A percentile compares a stretch with the other conserved stretches of the same genome.
Conservation (phyloP, 2,113 vertebrate genomes). For the Gopherus flavomarginatus region DNA sequence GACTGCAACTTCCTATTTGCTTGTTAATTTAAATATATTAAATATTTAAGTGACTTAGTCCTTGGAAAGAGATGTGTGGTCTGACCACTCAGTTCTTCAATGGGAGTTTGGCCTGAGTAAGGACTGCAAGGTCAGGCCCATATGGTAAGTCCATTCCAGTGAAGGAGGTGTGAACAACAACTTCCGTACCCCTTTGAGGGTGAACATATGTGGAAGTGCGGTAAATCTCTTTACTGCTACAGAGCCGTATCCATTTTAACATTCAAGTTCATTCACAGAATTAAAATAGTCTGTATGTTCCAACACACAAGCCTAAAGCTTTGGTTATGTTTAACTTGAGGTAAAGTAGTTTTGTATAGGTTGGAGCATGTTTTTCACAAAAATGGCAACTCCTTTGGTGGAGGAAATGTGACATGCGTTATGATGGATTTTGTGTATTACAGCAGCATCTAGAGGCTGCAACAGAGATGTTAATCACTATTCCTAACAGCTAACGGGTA, state of each 20-base stretch:
- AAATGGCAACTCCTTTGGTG: constrained; percentile 8
- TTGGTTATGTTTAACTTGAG: neutral
- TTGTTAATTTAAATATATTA: neutral
- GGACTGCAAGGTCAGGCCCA: neutral
- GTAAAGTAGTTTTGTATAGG: neutral
- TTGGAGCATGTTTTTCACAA: neutral
- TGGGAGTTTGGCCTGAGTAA: neutral
- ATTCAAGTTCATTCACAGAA: neutral
- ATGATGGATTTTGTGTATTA: constrained; percentile 71
- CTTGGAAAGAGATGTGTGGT: neutral
- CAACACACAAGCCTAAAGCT: neutral
- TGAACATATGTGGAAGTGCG: neutral
- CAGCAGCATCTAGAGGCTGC: constrained; percentile 71
- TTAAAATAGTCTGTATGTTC: neutral
- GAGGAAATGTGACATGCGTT: neutral
- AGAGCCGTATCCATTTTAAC: neutral
- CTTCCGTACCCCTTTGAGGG: neutral
- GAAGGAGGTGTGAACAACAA: neutral
- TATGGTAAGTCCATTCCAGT: neutral
- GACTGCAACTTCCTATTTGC: neutral
- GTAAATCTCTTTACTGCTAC: neutral
- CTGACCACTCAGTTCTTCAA: neutral
- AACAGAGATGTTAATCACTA: constrained; percentile 28
- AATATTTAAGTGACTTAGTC: neutral
- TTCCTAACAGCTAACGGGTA: neutral